Conservation (phyloP, 2,113 vertebrate genomes). For the Eptatretus burgeri region DNA sequence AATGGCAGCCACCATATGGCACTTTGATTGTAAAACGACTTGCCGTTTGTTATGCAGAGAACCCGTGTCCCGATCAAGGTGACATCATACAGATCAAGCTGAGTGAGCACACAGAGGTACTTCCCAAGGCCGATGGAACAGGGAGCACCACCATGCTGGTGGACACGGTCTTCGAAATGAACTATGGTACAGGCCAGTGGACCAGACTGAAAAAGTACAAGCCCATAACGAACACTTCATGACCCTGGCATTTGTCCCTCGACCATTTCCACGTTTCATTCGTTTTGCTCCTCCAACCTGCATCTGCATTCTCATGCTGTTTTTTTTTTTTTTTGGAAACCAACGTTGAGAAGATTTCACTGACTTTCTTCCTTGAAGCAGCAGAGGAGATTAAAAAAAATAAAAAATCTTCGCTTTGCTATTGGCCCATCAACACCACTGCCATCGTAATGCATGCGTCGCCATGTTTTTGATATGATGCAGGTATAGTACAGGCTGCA, state of each 20-base stretch:
- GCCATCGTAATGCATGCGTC: too few relatives aligned
- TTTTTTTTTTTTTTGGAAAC: too few relatives aligned
- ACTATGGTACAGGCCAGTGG: constrained; percentile 97
- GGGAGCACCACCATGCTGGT: constrained; percentile 97
- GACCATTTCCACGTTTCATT: too few relatives aligned
- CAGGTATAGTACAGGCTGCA: too few relatives aligned
- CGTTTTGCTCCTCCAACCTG: too few relatives aligned
- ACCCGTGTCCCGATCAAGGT: constrained; percentile 91
- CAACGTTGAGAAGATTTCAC: too few relatives aligned
- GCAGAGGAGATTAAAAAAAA: too few relatives aligned
- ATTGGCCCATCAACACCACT: too few relatives aligned
- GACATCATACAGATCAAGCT: constrained; percentile 98
- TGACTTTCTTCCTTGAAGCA: too few relatives aligned
- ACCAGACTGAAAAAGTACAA: constrained; percentile 98
- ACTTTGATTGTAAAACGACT: constrained; percentile 1
- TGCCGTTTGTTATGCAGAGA: constrained; percentile 29
- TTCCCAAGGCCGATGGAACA: constrained; percentile 72
- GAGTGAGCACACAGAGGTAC: constrained; percentile 73
- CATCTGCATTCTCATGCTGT: too few relatives aligned
- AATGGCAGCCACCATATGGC: constrained; percentile 11
- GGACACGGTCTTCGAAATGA: constrained; percentile 98
- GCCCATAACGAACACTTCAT: constrained; percentile 72
- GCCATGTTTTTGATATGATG: too few relatives aligned
- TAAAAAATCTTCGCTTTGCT: too few relatives aligned
- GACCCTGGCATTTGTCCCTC: constrained; percentile 12